phyloP scores from a whole-genome alignment of 2,888 invertebrate genomes.

The Branchipolynoe longqiensis region DNA sequence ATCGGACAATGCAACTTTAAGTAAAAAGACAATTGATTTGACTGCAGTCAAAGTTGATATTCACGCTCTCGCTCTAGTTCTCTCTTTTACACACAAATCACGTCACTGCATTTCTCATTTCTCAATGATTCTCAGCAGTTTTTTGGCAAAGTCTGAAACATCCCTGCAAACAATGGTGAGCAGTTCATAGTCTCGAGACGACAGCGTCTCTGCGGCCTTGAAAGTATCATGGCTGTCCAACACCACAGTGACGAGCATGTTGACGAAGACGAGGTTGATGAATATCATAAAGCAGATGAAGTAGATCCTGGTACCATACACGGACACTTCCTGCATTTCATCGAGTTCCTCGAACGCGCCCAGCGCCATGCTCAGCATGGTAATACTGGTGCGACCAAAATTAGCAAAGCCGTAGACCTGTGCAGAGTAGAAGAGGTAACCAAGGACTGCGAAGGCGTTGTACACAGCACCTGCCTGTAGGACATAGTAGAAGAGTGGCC shows the following conservation, averaged over 20 bases:
- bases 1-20: no score
- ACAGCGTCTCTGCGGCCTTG: slow-evolving; percentile 33
- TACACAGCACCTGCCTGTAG: neutral
- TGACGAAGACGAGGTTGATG: slow-evolving; percentile 11
- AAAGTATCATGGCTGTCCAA: slow-evolving; percentile 39
- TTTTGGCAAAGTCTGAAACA: slow-evolving; percentile 4
- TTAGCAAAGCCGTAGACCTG: neutral
- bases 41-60: no score
- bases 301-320: neutral
- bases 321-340: neutral
- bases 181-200: neutral
- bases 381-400: neutral
- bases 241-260: slow-evolving; percentile 21
- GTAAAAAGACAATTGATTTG: no score
- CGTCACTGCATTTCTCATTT: neutral
- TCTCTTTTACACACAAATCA: no score
- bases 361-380: slow-evolving; percentile 20
- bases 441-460: neutral
- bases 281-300: neutral
- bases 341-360: neutral
- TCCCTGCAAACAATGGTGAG: neutral
- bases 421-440: neutral
- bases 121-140: neutral
- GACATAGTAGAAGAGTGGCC: neutral
- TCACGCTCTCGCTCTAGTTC: no score